A percentile compares a stretch with the other conserved stretches of the same genome.
Evolutionary conservation across 2,797 vertebrate genomes (phyloP).

Genomic region (Glossophaga mutica): DNA sequence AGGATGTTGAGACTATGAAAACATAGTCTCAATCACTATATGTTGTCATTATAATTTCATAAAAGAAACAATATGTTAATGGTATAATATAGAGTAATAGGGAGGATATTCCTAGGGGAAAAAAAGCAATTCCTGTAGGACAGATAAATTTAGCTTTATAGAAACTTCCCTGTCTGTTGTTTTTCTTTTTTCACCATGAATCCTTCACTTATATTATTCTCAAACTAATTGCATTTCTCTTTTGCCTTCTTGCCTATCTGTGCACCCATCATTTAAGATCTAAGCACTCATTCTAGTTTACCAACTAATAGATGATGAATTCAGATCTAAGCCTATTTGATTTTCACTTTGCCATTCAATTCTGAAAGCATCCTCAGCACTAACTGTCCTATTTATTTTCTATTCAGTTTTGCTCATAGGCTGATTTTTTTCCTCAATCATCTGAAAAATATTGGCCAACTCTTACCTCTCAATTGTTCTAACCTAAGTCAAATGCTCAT

Average conservation of each 20-base stretch:
- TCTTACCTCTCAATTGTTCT: not conserved
- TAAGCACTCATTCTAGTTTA: not conserved
- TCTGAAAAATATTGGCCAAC: not conserved
- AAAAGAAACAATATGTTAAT: not conserved
- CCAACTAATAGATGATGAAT: not conserved
- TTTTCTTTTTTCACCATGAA: not conserved
- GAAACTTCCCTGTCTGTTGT: not conserved
- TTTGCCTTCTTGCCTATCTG: not conserved
- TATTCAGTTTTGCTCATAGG: not conserved
- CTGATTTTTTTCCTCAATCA: not conserved
- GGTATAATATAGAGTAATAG: not conserved
- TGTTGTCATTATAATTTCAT: slow-evolving; percentile 6
- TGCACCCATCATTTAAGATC: not conserved
- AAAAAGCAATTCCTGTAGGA: not conserved
- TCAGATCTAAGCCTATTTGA: not conserved
- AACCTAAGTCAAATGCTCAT: not conserved
- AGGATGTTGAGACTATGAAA: not conserved
- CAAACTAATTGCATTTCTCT: not conserved
- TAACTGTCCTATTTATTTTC: not conserved
- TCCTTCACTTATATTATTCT: not conserved
- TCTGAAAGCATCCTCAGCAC: not conserved
- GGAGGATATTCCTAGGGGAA: not conserved
- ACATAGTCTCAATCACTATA: not conserved
- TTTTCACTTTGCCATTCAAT: not conserved
- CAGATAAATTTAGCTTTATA: not conserved